These are phyloP conservation scores for Coelogynopora nodosa DNA, from an alignment of 2,888 invertebrate genomes.

Conservation along the genomic window DNA sequence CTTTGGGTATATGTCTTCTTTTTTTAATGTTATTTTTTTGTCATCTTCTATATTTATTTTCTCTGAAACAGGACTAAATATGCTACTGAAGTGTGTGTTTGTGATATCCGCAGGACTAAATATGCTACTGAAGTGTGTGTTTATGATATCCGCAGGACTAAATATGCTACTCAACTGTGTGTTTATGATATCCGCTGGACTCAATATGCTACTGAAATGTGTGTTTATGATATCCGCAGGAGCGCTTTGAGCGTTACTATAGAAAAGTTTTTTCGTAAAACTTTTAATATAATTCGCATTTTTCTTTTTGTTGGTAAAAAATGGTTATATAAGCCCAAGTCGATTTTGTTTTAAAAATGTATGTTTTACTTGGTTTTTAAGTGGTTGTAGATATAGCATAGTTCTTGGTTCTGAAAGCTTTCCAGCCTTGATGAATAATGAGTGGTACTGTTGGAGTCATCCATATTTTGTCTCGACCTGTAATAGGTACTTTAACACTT, in stretches of 20 bases:
- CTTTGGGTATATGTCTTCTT: no score
- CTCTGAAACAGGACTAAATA: not conserved
- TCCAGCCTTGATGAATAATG: not conserved
- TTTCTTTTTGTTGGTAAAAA: not conserved
- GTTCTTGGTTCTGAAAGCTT: not conserved
- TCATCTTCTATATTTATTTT: not conserved
- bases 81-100: not conserved
- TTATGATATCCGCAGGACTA: not conserved
- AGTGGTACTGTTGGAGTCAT: not conserved
- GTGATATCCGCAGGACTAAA: not conserved
- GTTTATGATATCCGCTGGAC: not conserved
- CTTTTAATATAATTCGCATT: not conserved
- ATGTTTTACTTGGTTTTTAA: not conserved
- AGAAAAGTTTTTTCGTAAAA: not conserved
- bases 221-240: no score
- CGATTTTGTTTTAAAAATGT: not conserved
- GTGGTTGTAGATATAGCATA: not conserved
- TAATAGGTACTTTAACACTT: not conserved
- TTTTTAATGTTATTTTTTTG: not conserved
- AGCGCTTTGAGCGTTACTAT: not conserved
- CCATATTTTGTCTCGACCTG: not conserved
- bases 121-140: not conserved
- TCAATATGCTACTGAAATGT: no score
- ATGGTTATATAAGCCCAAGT: not conserved
- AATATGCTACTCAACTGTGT: not conserved